These are phyloP conservation scores for Malaclemys terrapin DNA, from an alignment of 2,113 vertebrate genomes.

Conservation along the genomic window DNA sequence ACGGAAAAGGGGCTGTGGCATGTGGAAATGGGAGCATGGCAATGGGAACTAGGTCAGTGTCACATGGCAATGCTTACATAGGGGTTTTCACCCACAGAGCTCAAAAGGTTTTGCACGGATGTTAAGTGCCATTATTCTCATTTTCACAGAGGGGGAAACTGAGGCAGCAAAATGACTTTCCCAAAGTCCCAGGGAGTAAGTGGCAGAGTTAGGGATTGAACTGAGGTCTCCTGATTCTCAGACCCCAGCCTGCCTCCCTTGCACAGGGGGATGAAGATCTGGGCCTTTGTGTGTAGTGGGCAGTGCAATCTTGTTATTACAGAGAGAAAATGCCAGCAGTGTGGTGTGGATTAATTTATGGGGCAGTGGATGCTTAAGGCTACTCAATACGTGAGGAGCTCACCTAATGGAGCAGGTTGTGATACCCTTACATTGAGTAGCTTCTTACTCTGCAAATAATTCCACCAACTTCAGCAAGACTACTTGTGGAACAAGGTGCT, in stretches of 20 bases:
- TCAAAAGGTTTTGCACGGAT: neutral
- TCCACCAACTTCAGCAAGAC: fast-evolving
- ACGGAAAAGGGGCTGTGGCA: neutral
- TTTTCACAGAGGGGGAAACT: neutral
- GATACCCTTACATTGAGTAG: neutral
- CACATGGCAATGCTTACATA: neutral
- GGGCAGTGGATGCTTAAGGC: neutral
- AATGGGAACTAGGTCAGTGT: neutral
- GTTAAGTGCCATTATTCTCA: neutral
- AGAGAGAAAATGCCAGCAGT: neutral
- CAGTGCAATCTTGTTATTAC: neutral
- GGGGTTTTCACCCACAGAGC: neutral
- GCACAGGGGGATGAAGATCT: neutral
- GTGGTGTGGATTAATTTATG: neutral
- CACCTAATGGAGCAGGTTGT: fast-evolving
- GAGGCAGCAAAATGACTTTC: neutral
- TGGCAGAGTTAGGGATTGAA: neutral
- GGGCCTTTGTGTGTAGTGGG: neutral
- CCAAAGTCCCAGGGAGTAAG: neutral
- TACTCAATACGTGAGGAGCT: neutral
- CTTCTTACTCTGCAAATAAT: neutral
- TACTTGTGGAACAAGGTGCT: fast-evolving
- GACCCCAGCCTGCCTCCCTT: neutral
- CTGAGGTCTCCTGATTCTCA: neutral
- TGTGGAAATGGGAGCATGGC: neutral